A percentile compares a stretch with the other conserved stretches of the same genome.
phyloP scores from a whole-genome alignment of 2,797 vertebrate genomes.

The Sebastes aleutianus region DNA sequence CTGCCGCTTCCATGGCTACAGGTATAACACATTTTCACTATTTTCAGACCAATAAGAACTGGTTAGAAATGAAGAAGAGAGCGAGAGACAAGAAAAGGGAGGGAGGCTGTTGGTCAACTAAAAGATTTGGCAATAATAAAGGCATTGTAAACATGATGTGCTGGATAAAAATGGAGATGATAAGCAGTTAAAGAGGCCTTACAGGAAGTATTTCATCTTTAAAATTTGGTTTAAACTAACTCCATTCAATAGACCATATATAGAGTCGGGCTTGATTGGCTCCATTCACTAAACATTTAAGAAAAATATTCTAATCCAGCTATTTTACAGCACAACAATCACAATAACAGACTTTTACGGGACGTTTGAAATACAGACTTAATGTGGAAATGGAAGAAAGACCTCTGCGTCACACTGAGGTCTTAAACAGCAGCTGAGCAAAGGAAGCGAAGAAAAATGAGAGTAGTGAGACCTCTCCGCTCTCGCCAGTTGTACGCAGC shows the following conservation, averaged over 20 bases:
- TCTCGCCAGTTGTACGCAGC: conserved; percentile 43
- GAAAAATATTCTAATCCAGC: background rate
- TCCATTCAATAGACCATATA: background rate
- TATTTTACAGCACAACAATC: background rate
- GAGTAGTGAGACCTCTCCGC: background rate
- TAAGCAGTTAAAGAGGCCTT: background rate
- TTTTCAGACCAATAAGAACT: conserved; percentile 49
- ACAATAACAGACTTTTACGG: background rate
- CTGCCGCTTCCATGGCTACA: conserved; percentile 74
- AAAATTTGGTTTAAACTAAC: background rate
- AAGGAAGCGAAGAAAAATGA: conserved; percentile 8
- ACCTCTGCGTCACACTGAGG: background rate
- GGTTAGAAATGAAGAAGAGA: conserved; percentile 14
- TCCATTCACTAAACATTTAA: background rate
- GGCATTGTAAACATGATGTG: conserved; percentile 19
- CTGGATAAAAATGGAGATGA: background rate
- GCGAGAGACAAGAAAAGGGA: background rate
- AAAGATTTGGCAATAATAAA: background rate
- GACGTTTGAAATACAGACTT: background rate
- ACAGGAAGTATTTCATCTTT: background rate
- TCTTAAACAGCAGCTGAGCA: conserved; percentile 20
- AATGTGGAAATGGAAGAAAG: conserved; percentile 1
- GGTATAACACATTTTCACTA: conserved; percentile 58
- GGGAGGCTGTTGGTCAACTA: background rate
- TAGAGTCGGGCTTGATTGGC: no score